Evolutionary conservation across 1,140 invertebrate genomes (phyloP), one percentile per base, ranked within the genome.

Genomic region (Coenobita brevimanus): DNA sequence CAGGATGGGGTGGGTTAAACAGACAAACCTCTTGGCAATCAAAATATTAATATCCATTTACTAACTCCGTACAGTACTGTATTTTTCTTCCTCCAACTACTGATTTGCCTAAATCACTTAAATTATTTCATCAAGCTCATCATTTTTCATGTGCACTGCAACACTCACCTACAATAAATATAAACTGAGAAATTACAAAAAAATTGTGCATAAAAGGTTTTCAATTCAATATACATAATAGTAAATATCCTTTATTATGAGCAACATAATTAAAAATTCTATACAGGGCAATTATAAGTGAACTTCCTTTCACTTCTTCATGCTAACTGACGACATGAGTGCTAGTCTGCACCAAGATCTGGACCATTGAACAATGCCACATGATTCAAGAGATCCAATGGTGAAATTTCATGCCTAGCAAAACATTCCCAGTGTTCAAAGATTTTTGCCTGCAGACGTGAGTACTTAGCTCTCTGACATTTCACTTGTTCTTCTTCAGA

Each of bases 341-440:
- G 67, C n/a, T 76, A 46, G 15, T 76, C 73, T 24, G 38, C n/a
- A 30, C n/a, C n/a, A 0, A n/a, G 0, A 46, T 76, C 73, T 24
- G 73, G 73, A 33, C 73, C 73, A 76, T 76, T 76, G 73, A 76
- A 76, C 38, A 41, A 38, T 38, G 73, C 73, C 27, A 76, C 73
- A 76, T 43, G 73, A n/a, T 76, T 76, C 73, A 76, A n/a, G 8
- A 76, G 15, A 38, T 76, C 73, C 73, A 76, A 24, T 24, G 73
- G 73, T 13, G 73, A 76, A 41, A 76, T 8, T 41, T 76, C 73
- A 76, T 46, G 41, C n/a, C 46, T 76, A 38, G 33, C 46, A 38
- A 76, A 76, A 43, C 73, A 43, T 43, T 76, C 73, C 73, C 73
- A 76, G 15, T 21, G 41, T 24, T 76, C 73, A 43, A 76, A 76